Conservation (phyloP, 2,888 invertebrate species). For the Tetanocera ferruginea region DNA sequence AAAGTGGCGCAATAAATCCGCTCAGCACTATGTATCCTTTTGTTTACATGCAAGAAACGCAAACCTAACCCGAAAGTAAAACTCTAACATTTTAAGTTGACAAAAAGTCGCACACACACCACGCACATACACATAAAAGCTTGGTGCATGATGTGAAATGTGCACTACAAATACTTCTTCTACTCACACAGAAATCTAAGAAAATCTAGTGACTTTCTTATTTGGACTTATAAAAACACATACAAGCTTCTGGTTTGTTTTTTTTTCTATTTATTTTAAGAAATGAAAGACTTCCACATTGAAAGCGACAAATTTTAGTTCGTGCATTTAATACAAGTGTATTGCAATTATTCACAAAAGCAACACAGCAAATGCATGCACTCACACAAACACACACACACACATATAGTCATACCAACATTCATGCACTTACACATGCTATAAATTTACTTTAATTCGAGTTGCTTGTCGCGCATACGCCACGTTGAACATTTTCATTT, state of each 20-base stretch:
- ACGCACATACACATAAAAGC: too few species aligned
- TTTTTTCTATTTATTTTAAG: neutral
- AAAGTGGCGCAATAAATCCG: neutral
- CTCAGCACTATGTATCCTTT: neutral
- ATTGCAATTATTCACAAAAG: constrained; percentile 27
- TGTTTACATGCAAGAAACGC: neutral
- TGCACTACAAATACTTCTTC: neutral
- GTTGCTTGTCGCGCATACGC: constrained; percentile 62
- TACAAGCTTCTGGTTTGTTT: neutral
- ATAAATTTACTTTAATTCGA: constrained; percentile 46
- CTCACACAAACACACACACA: neutral
- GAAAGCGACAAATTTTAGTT: constrained; percentile 30
- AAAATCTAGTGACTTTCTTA: neutral
- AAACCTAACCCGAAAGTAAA: neutral
- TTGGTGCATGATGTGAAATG: too few species aligned
- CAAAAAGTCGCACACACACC: neutral
- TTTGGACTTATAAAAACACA: too few species aligned
- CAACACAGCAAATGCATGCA: constrained; percentile 8
- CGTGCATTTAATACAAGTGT: constrained; percentile 29
- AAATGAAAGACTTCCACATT: neutral
- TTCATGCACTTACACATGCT: constrained; percentile 14
- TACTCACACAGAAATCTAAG: neutral
- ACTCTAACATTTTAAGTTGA: neutral
- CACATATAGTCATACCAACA: neutral
- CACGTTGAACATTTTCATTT: constrained; percentile 63